A percentile compares a stretch with the other conserved stretches of the same genome.
Conservation (phyloP, 1,140 invertebrate species). For the Atopsyche davidsoni region DNA sequence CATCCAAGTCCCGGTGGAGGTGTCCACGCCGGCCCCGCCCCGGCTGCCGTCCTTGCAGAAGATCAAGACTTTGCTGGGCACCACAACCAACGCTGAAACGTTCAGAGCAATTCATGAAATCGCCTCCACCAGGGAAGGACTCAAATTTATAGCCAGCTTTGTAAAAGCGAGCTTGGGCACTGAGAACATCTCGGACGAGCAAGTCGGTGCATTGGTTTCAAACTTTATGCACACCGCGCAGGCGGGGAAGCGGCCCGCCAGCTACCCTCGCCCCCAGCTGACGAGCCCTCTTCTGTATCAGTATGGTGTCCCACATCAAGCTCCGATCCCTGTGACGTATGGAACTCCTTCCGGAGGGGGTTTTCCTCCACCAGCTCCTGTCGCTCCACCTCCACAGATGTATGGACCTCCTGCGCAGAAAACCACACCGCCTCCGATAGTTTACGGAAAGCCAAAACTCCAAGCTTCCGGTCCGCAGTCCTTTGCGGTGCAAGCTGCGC, state of each 20-base stretch:
- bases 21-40: background rate
- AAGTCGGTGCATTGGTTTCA: background rate
- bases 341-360: too few species aligned
- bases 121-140: constrained; percentile 21
- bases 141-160: constrained; percentile 19
- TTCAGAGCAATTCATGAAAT: constrained; percentile 18
- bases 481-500: too few species aligned
- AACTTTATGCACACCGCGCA: background rate
- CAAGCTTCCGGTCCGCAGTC: too few species aligned
- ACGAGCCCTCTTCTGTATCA: too few species aligned
- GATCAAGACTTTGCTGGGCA: constrained; percentile 22
- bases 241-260: too few species aligned
- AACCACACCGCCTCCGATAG: background rate
- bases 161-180: constrained; percentile 23
- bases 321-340: too few species aligned
- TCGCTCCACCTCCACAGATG: constrained; percentile 3
- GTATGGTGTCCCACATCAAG: too few species aligned
- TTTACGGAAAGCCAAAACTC: background rate
- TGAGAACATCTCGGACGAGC: constrained; percentile 1
- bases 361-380: too few species aligned
- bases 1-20: background rate
- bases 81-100: constrained; percentile 19
- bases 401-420: constrained; percentile 3
- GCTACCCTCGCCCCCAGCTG: too few species aligned
- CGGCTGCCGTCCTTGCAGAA: constrained; percentile 14